A percentile compares a stretch with the other conserved stretches of the same genome.
phyloP scores from a whole-genome alignment of 2,888 invertebrate species.

The Drosophila longiperda region DNA sequence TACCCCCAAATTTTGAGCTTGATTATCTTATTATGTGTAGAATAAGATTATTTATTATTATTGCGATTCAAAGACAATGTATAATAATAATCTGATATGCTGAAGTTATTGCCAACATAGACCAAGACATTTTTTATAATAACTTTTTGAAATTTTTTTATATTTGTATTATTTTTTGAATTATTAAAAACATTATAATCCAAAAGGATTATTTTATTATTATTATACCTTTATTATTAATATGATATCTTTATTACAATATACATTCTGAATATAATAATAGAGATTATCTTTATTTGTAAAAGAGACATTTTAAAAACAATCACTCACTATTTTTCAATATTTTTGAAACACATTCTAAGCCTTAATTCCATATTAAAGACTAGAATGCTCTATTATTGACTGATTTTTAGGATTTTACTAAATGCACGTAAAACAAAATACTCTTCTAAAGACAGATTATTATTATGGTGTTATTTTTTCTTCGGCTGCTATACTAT shows the following conservation, averaged over 20 bases:
- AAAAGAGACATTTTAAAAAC: background rate
- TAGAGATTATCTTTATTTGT: background rate
- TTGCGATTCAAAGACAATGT: background rate
- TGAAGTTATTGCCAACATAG: background rate
- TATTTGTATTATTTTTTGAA: background rate
- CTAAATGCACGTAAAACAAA: background rate
- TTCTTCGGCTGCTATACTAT: background rate
- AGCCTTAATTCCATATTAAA: background rate
- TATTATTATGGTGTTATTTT: background rate
- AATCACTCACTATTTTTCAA: background rate
- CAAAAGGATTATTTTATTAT: background rate
- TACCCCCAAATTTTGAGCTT: background rate
- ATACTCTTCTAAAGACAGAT: background rate
- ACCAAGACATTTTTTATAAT: background rate
- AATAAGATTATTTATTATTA: background rate
- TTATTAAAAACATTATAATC: background rate
- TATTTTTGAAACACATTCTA: background rate
- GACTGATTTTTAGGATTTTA: background rate
- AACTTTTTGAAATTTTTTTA: background rate
- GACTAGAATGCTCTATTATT: no score
- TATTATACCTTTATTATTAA: no score
- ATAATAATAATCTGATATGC: background rate
- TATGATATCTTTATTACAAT: no score
- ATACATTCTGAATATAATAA: background rate
- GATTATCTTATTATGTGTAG: background rate